Conservation (phyloP, 2,888 invertebrate species). For the Monoplex corrugatus region DNA sequence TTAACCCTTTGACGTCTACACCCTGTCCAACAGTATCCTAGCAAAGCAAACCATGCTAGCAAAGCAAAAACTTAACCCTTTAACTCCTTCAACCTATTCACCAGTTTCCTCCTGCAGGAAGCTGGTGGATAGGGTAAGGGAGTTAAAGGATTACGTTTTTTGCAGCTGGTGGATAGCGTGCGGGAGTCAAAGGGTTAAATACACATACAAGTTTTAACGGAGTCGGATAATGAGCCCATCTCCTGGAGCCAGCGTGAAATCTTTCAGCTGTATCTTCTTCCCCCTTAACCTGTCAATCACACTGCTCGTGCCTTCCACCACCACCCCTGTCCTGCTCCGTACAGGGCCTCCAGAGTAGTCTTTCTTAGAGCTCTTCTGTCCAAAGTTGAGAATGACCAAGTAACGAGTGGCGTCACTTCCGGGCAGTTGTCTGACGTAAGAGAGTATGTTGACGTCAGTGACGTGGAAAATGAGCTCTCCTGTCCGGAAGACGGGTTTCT, state of each 20-base stretch:
- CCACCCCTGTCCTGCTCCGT: slow-evolving; percentile 33
- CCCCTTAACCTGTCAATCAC: slow-evolving; percentile 42
- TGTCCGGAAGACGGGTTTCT: slow-evolving; percentile 54
- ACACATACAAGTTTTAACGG: too few species aligned
- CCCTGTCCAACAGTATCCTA: too few species aligned
- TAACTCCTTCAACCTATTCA: too few species aligned
- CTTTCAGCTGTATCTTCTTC: neutral
- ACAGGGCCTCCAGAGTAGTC: slow-evolving; percentile 54
- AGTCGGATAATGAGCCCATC: slow-evolving; percentile 42
- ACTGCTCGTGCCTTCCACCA: slow-evolving; percentile 48
- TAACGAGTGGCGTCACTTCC: slow-evolving; percentile 45
- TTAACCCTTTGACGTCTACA: too few species aligned
- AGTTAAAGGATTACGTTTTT: too few species aligned
- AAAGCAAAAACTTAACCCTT: too few species aligned
- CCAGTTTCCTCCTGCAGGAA: too few species aligned
- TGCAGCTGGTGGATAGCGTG: too few species aligned
- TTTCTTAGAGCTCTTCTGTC: slow-evolving; percentile 52
- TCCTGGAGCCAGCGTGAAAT: slow-evolving; percentile 23
- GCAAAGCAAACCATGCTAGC: too few species aligned
- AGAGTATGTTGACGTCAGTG: slow-evolving; percentile 64
- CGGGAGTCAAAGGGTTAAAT: too few species aligned
- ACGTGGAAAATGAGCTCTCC: slow-evolving; percentile 58
- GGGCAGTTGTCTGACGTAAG: slow-evolving; percentile 61
- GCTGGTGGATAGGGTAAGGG: too few species aligned
- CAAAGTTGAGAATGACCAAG: slow-evolving; percentile 55